Base-by-base conservation (phyloP, 2,113 vertebrate genomes). In the Microcebus lehilahytsara region DNA sequence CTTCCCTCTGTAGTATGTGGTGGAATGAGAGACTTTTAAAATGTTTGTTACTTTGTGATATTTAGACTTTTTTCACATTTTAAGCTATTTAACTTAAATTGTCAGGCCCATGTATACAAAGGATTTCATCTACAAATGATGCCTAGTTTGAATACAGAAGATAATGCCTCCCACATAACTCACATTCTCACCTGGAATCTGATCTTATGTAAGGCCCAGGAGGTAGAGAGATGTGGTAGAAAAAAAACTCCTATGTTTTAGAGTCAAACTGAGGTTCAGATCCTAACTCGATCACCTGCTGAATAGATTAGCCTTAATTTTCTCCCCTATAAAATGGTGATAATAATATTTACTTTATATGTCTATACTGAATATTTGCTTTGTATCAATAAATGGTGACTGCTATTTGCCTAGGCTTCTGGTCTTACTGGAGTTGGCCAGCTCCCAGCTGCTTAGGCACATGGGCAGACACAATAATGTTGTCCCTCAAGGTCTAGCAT, bases 311-410 rank as follows among this genome's bases (percentile, higher is more conserved):
- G 85, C 92, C 71, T 97, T 91, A 84, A 85, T 97, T 93, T 97
- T 95, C 79, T 97, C 69, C 86, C 90, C 95, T 95, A 77, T 96
- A 97, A 97, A 97, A 96, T 93, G 94, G 92, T 88, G 92, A 89
- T 93, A 74, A 86, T 92, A 96, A 92, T 96, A 92, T 96, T 95
- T 86, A 81, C 92, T 96, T 96, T 97, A 64, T 96, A 85, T 81
- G 91, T 27, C 91, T 71, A 58, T 66, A 66, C 84, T 95, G 97
- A 89, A 74, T 95, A 91, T 97, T 97, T 97, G 85, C 78, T 91
- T 97, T 96, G 67, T 91, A 74, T 96, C 89, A 94, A 22, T 96
- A 91, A 87, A 46, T 74, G 89, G 96, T 74, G 87, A 80, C 85
- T 87, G 93, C 66, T 96, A 12, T 97, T 95, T 96, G 86, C 86